Evolutionary conservation across 1,140 invertebrate species (phyloP), one percentile per base, ranked within the genome.

Genomic region (Hydropsyche tenuis): DNA sequence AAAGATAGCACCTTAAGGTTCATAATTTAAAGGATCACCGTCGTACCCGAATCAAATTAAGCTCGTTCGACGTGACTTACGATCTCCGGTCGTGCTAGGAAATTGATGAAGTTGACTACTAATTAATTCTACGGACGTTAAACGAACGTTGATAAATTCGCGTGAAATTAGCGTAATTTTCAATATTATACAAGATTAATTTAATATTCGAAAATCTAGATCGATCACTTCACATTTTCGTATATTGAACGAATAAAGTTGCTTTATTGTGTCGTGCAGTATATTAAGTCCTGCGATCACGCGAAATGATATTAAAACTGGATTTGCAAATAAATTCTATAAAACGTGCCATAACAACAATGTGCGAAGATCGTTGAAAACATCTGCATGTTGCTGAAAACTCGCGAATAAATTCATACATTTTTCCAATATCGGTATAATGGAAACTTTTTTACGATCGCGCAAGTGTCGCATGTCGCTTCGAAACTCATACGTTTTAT

Each of bases 51-150:
- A 53, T 18, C 48, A 53, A 53, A 53, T 18, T 20, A 53, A 18
- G 48, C 16, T 53, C 48, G 48, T 18, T 53, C 30, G 48, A 53
- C 48, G 48, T 53, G 48, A 53, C 48, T 53, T 53, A 53, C 48
- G 48, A 20, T 53, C 48, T 18, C 20, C 48, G 48, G 20, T 53
- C 16, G 48, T 4, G 30, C 30, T 37, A 37, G 48, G 20, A 53
- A 53, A 53, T 53, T 53, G 48, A 53, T 53, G 48, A 53, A 53
- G 48, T 53, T 20, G 6, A 20, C 48, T 20, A 53, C 16, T 5
- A 53, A 53, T 53, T 18, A 53, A 53, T 53, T 53, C 48, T 16
- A 20, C 20, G 6, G 1, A 12, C 11, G 11, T 46, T 46, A n/a
- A n/a, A n/a, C n/a, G n/a, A 37, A 37, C 30, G 30, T 37, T 9